A percentile compares a stretch with the other conserved stretches of the same genome.
These are phyloP conservation scores for Leucania comma DNA, from an alignment of 2,888 invertebrate genomes.

Conservation along the genomic window DNA sequence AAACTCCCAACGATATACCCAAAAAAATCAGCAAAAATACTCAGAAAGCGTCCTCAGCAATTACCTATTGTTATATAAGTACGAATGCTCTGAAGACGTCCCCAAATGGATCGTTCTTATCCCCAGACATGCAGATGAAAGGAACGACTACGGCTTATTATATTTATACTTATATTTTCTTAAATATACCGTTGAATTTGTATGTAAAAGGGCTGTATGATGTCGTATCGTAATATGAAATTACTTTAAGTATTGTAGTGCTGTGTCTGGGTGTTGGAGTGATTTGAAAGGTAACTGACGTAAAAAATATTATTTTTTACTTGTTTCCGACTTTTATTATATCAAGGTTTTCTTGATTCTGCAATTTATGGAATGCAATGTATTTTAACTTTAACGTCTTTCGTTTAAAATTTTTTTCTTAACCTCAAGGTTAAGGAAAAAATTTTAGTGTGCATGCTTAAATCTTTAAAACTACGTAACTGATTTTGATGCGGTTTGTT, in stretches of 20 bases:
- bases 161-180: conserved; percentile 57
- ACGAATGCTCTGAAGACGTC: conserved; percentile 41
- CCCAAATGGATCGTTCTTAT: conserved; percentile 57
- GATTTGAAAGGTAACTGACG: not conserved
- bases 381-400: not conserved
- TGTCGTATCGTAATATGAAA: conserved; percentile 45
- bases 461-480: too few relatives aligned
- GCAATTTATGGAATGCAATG: not conserved
- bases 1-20: conserved; percentile 21
- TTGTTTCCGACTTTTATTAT: not conserved
- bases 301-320: not conserved
- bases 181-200: conserved; percentile 60
- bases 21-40: conserved; percentile 45
- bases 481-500: too few relatives aligned
- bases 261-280: too few relatives aligned
- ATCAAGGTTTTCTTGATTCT: not conserved
- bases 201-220: conserved; percentile 48
- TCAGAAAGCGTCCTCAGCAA: conserved; percentile 51
- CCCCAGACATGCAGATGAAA: conserved; percentile 60
- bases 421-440: not conserved
- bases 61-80: conserved; percentile 65
- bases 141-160: conserved; percentile 58
- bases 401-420: too few relatives aligned
- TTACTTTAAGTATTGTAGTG: conserved; percentile 21
- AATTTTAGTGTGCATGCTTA: too few relatives aligned